phyloP scores from a whole-genome alignment of 2,888 invertebrate species.

The Leistus spinibarbis region DNA sequence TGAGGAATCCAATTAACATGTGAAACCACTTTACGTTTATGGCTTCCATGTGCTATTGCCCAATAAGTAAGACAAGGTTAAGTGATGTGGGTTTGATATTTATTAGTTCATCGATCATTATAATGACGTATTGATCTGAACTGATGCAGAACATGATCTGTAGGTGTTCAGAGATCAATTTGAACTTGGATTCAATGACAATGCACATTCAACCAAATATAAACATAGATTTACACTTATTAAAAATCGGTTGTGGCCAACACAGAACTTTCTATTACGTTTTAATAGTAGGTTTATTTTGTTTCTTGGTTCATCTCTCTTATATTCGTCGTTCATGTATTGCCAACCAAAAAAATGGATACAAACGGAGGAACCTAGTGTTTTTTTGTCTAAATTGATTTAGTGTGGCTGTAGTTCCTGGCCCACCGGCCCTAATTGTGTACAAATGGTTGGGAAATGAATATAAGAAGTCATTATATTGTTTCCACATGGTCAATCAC shows the following conservation, averaged over 20 bases:
- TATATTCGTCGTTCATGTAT: no score
- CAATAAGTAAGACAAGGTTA: background rate
- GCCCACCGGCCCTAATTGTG: background rate
- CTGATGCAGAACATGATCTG: background rate
- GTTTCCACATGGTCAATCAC: constrained; percentile 31
- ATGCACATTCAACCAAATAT: no score
- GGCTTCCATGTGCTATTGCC: no score
- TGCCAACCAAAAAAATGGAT: background rate
- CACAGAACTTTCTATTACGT: no score
- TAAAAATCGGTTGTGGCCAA: no score
- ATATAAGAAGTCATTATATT: constrained; percentile 4
- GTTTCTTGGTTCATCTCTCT: no score
- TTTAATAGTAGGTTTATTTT: no score
- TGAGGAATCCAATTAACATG: background rate
- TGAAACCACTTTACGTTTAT: no score
- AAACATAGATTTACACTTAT: no score
- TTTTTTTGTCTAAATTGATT: background rate
- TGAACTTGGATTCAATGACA: no score
- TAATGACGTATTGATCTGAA: background rate
- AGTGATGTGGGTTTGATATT: background rate
- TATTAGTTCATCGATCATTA: background rate
- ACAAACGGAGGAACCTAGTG: background rate
- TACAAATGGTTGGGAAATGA: background rate
- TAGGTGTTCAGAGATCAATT: background rate
- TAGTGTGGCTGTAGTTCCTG: background rate